Conservation (phyloP, 2,888 invertebrate genomes). For the Bombyx huttoni region DNA sequence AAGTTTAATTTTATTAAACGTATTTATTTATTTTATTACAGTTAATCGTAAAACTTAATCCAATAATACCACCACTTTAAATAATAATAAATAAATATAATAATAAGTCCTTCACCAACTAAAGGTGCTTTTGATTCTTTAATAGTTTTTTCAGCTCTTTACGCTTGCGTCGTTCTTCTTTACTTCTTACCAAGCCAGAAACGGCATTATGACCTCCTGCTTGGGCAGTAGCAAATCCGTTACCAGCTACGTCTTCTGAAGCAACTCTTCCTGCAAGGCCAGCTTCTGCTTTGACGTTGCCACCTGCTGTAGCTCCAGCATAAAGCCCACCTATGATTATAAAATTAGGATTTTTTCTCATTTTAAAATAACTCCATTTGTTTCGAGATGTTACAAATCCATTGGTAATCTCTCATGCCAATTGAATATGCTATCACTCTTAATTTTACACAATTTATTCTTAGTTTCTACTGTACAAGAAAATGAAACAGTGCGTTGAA, state of each 20-base stretch:
- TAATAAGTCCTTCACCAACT: conserved; percentile 5
- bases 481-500: too few species aligned
- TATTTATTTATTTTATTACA: background rate
- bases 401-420: too few species aligned
- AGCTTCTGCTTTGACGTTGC: conserved; percentile 62
- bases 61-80: background rate
- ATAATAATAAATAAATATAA: background rate
- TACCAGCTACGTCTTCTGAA: conserved; percentile 42
- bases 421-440: too few species aligned
- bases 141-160: conserved; percentile 20
- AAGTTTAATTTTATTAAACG: background rate
- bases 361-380: background rate
- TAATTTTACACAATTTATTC: too few species aligned
- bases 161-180: conserved; percentile 31
- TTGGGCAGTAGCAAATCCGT: conserved; percentile 49
- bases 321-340: conserved; percentile 58
- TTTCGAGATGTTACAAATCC: too few species aligned
- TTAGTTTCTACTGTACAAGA: too few species aligned
- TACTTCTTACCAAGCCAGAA: conserved; percentile 44
- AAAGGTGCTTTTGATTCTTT: conserved; percentile 2
- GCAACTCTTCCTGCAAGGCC: conserved; percentile 62
- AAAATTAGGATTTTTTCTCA: background rate
- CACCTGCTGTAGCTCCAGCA: conserved; percentile 74
- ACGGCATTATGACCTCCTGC: conserved; percentile 40
- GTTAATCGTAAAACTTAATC: background rate